Evolutionary conservation across 1,140 invertebrate genomes (phyloP), one percentile per base, ranked within the genome.

Genomic region (Phortica variegata): DNA sequence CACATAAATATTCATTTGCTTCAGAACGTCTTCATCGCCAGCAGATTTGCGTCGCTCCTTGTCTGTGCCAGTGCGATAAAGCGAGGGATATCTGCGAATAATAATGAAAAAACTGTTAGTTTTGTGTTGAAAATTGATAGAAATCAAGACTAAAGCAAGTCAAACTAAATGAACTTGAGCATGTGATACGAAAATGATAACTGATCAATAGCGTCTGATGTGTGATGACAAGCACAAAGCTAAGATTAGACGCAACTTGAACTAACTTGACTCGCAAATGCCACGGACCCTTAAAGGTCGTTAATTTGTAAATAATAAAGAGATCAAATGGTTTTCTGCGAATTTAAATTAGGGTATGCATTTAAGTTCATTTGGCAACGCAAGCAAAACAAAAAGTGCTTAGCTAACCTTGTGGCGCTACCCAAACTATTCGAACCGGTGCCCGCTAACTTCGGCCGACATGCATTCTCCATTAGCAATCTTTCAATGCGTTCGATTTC

Each of bases 1-100:
- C 1, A 92, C 87, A 71, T 86, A 84, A 79, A 89, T 85, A 58
- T 87, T 89, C 43, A 87, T 78, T 58, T 85, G 83, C 57, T 83
- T 82, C 0, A 87, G 75, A 60, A 84, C 77, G 72, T 85, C 85
- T 61, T 88, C 86, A 76, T 89, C 86, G 1, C 87, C 86, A 18
- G 86, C 84, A 2, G 86, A 87, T 71, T 84, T 84, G 45, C 86
- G 79, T 48, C 86, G 77, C 73, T 89, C 87, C 60, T 80, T 82
- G 1, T 81, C 80, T 46, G 77, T 77, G n/a, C 31, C 49, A 3
- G 39, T 38, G 0, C 68, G 56, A 38, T 68, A 65, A 20, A 75
- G 43, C 9, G 68, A 70, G n/a, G 70, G 61, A 45, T 75, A 75
- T n/a, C 72, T 75, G 17, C 0, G 31, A 2, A 40, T 10, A 2